Percentiles rank a stretch among this genome's conserved stretches.
phyloP scores from a whole-genome alignment of 1,140 invertebrate species.

The Pseudachorutes palmiensis region DNA sequence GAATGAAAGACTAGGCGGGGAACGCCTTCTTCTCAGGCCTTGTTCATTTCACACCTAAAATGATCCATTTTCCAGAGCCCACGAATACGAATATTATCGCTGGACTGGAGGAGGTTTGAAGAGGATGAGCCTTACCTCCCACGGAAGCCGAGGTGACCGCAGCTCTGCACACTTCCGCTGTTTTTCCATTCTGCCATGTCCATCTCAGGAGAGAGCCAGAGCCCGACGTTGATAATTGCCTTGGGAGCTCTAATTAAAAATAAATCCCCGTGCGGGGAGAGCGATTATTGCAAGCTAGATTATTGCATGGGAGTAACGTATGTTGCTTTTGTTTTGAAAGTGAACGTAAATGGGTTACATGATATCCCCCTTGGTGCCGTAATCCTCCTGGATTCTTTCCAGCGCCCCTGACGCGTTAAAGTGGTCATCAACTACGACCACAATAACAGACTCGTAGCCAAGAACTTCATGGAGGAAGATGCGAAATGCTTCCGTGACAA shows the following conservation, averaged over 20 bases:
- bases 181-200: conserved; percentile 44
- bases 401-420: conserved; percentile 20
- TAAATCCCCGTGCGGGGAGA: neutral
- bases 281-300: neutral
- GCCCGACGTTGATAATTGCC: conserved; percentile 62
- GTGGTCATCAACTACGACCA: conserved; percentile 38
- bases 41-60: too few species aligned
- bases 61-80: too few species aligned
- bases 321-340: neutral
- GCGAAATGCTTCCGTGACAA: conserved; percentile 43
- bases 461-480: conserved; percentile 44
- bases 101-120: neutral
- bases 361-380: neutral
- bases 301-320: neutral
- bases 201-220: conserved; percentile 56
- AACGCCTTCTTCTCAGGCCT: too few species aligned
- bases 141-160: conserved; percentile 52
- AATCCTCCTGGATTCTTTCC: neutral
- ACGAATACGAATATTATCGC: too few species aligned
- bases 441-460: conserved; percentile 43
- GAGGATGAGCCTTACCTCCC: conserved; percentile 45
- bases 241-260: conserved; percentile 45
- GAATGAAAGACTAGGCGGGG: too few species aligned
- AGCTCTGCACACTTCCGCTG: conserved; percentile 48
- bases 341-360: neutral